Evolutionary conservation across 1,140 invertebrate genomes (phyloP).

Genomic region (Maniola jurtina): DNA sequence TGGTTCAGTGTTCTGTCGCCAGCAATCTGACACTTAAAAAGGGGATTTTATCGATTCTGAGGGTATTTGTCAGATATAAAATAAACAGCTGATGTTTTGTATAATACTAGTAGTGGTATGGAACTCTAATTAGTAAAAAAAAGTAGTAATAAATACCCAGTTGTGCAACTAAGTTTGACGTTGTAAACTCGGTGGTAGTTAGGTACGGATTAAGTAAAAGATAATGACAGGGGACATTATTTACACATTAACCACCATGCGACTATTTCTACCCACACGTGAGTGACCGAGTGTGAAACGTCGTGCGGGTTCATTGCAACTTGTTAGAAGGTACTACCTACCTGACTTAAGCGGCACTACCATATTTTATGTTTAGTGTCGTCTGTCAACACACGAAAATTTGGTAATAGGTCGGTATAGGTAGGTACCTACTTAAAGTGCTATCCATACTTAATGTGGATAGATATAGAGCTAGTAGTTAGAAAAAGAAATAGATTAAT

Average conservation of each 20-base stretch:
- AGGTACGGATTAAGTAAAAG: constrained; percentile 60
- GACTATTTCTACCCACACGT: constrained; percentile 37
- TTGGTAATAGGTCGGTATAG: too few relatives aligned
- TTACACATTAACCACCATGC: constrained; percentile 58
- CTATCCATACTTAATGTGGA: too few relatives aligned
- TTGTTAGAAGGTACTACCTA: not conserved
- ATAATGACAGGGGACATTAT: constrained; percentile 67
- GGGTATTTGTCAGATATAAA: not conserved
- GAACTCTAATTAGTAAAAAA: too few relatives aligned
- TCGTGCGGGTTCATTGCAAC: constrained; percentile 18
- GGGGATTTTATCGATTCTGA: constrained; percentile 31
- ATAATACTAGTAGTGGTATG: not conserved
- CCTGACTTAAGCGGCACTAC: too few relatives aligned
- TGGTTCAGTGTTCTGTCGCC: constrained; percentile 35
- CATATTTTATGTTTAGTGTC: too few relatives aligned
- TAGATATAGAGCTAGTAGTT: too few relatives aligned
- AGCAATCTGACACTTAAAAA: constrained; percentile 38
- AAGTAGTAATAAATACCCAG: too few relatives aligned
- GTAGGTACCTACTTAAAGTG: too few relatives aligned
- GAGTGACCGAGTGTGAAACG: constrained; percentile 38
- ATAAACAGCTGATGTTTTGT: constrained; percentile 1
- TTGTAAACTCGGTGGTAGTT: constrained; percentile 40
- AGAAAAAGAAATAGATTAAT: too few relatives aligned
- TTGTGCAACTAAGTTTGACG: constrained; percentile 6
- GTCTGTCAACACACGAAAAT: too few relatives aligned